Evolutionary conservation across 2,888 invertebrate species (phyloP), one percentile per base, ranked within the genome.

Genomic region (Drosophila kambysellisi): DNA sequence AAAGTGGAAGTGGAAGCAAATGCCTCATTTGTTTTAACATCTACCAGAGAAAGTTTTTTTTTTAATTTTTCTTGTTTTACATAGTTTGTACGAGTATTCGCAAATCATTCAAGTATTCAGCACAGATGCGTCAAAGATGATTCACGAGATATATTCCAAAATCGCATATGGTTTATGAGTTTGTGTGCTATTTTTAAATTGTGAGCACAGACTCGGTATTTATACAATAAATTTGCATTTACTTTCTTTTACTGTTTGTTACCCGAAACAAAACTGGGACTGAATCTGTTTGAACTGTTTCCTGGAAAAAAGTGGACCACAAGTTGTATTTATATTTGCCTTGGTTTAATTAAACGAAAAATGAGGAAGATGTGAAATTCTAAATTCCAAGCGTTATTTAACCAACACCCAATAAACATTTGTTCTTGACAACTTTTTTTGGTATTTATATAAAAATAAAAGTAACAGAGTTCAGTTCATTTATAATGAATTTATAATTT

Each of bases 141-240:
- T 70, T 78, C 82, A 84, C 57, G 41, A 62, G 54, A 48, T 72
- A 48, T 72, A 57, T 79, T 79, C 82, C 33, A 74, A 77, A 70
- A 76, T 67, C 72, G 53, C 65, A 63, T 56, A 53, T 80, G 73
- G 76, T 74, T 74, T 73, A 59, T 72, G 63, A 39, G 57, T 62
- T 15, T 56, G 51, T 65, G 33, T 56, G 63, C 5, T 78, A 78
- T 78, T 78, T 79, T 62, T 79, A 78, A 51, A 20, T 43, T 35
- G 43, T 78, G 79, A 70, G 62, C 62, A 58, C 52, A 57, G n/a
- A 53, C 50, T 48, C 30, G 32, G 20, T 32, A 46, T 58, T 32
- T 56, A 43, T 37, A 32, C 48, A 46, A 51, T 12, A 30, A 65
- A 62, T 70, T 64, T 39, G 43, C 54, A 62, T 48, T 46, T 43